A percentile compares a stretch with the other conserved stretches of the same genome.
These are phyloP conservation scores for Craniophora ligustri DNA, from an alignment of 2,888 invertebrate species.

Conservation along the genomic window DNA sequence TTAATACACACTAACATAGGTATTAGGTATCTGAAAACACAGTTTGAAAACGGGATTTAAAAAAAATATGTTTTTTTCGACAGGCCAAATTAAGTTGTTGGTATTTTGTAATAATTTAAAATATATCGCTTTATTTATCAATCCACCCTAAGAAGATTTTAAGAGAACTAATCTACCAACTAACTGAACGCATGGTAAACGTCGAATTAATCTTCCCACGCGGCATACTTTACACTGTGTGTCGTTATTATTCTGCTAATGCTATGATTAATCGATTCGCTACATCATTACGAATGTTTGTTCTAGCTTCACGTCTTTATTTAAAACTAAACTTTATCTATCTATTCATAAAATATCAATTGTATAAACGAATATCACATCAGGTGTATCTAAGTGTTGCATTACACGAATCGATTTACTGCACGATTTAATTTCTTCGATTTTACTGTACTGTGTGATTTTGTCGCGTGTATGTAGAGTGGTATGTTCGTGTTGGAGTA, in stretches of 20 bases:
- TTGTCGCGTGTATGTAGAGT: conserved; percentile 38
- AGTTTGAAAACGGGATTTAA: too few species aligned
- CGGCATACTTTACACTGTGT: conserved; percentile 53
- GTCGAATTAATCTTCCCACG: conserved; percentile 54
- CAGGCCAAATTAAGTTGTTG: too few species aligned
- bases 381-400: conserved; percentile 38
- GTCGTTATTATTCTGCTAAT: conserved; percentile 59
- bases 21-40: too few species aligned
- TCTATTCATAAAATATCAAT: conserved; percentile 9
- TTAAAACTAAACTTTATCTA: conserved; percentile 3
- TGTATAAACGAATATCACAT: background rate
- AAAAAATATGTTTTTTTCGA: too few species aligned
- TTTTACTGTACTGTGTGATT: conserved; percentile 37
- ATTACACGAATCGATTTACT: conserved; percentile 40
- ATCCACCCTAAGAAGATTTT: background rate
- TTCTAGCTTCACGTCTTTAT: conserved; percentile 8
- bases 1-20: too few species aligned
- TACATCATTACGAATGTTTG: conserved; percentile 48
- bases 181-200: conserved; percentile 39
- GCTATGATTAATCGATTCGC: conserved; percentile 62
- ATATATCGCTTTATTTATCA: background rate
- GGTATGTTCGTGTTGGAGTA: conserved; percentile 13
- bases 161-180: background rate
- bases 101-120: background rate
- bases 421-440: conserved; percentile 38